Conservation (phyloP, 1,140 invertebrate genomes). For the Caenorhabditis tropicalis region DNA sequence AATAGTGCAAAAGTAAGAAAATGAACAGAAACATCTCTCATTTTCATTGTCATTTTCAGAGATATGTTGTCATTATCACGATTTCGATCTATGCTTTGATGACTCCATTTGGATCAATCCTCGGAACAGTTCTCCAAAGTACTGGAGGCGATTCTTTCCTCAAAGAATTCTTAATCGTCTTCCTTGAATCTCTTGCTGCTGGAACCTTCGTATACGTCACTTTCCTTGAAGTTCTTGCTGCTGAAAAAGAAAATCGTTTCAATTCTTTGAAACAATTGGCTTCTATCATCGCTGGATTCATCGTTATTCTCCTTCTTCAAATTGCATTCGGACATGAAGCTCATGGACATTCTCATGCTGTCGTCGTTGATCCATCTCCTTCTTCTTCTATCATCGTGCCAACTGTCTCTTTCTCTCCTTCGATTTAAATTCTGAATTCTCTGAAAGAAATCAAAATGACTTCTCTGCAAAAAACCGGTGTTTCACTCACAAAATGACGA, state of each 20-base stretch:
- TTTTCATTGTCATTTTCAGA: constrained; percentile 12
- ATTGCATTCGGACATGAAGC: background rate
- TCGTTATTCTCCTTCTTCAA: constrained; percentile 61
- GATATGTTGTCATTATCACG: constrained; percentile 56
- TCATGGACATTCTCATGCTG: constrained; percentile 14
- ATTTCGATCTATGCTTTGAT: constrained; percentile 67
- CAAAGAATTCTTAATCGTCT: constrained; percentile 63
- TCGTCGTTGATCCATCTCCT: background rate
- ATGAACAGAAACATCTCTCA: no score
- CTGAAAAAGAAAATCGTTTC: constrained; percentile 67
- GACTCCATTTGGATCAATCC: constrained; percentile 66
- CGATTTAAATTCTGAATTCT: background rate
- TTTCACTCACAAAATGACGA: background rate
- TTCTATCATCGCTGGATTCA: constrained; percentile 66
- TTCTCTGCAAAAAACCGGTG: no score
- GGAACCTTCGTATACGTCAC: constrained; percentile 67
- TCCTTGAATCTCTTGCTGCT: constrained; percentile 64
- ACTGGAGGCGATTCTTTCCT: constrained; percentile 53
- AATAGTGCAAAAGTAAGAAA: constrained; percentile 51
- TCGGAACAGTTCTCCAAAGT: constrained; percentile 60
- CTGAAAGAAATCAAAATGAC: background rate
- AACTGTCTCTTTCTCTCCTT: background rate
- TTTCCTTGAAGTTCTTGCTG: constrained; percentile 59
- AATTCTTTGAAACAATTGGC: constrained; percentile 66
- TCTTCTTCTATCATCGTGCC: no score